Percentiles rank a stretch among this genome's conserved stretches.
phyloP scores from a whole-genome alignment of 2,888 invertebrate species.

The Rapana venosa region DNA sequence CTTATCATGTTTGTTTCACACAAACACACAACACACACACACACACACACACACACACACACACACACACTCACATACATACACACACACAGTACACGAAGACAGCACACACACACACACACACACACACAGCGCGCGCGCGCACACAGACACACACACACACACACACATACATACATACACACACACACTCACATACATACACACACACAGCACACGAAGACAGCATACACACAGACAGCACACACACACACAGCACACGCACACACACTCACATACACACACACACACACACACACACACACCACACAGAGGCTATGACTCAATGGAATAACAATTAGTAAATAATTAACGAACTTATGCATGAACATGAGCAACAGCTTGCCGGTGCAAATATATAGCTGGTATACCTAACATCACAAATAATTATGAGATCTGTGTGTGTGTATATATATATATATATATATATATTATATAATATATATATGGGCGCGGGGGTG shows the following conservation, averaged over 20 bases:
- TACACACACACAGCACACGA: neutral
- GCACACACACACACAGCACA: neutral
- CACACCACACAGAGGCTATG: neutral
- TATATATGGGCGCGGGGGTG: too few species aligned
- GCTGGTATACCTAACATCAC: too few species aligned
- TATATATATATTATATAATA: too few species aligned
- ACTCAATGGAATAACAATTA: too few species aligned
- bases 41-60: conserved; percentile 3
- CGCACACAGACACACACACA: neutral
- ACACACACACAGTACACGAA: neutral
- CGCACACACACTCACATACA: neutral
- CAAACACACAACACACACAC: neutral
- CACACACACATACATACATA: neutral
- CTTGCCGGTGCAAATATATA: too few species aligned
- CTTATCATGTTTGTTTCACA: too few species aligned
- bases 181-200: neutral
- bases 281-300: neutral
- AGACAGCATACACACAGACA: neutral
- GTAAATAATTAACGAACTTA: too few species aligned
- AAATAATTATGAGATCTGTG: too few species aligned
- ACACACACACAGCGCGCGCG: neutral
- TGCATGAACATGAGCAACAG: too few species aligned
- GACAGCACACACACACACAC: too few species aligned
- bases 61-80: conserved; percentile 6
- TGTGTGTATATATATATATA: too few species aligned